Conservation (phyloP, 2,888 invertebrate species). For the Plusia festucae region DNA sequence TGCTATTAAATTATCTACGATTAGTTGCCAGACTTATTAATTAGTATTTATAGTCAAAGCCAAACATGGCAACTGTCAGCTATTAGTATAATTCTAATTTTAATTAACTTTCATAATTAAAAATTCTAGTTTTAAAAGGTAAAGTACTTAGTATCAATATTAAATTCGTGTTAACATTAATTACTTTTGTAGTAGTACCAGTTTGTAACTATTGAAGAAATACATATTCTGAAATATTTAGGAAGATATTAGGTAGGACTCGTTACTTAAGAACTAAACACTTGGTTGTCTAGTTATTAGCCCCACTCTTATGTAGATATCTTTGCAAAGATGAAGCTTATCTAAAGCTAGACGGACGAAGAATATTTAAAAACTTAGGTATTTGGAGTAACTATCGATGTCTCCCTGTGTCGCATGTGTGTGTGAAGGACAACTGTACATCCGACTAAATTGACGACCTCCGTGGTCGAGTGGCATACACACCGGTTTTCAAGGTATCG, state of each 20-base stretch:
- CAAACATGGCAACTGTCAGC: constrained; percentile 24
- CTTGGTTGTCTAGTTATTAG: too few relatives aligned
- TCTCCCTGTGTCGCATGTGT: too few relatives aligned
- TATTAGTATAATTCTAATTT: constrained; percentile 43
- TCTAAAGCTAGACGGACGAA: too few relatives aligned
- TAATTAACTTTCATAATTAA: constrained; percentile 62
- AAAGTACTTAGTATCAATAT: constrained; percentile 10
- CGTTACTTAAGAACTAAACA: not conserved
- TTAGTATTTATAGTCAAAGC: constrained; percentile 18
- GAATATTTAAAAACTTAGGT: too few relatives aligned
- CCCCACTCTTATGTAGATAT: too few relatives aligned
- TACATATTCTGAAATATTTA: not conserved
- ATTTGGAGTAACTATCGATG: too few relatives aligned
- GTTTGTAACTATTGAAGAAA: not conserved
- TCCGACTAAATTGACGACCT: too few relatives aligned
- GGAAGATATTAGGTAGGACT: not conserved
- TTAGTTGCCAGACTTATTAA: constrained; percentile 25
- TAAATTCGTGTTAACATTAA: constrained; percentile 22
- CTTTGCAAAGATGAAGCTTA: too few relatives aligned
- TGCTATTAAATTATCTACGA: constrained; percentile 17
- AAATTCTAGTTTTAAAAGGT: constrained; percentile 16
- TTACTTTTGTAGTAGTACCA: constrained; percentile 5
- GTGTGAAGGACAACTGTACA: too few relatives aligned
- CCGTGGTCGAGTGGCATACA: too few relatives aligned
- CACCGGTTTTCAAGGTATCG: too few relatives aligned